Base-by-base conservation (phyloP, 2,797 vertebrate species). In the Arctocebus calabarensis region DNA sequence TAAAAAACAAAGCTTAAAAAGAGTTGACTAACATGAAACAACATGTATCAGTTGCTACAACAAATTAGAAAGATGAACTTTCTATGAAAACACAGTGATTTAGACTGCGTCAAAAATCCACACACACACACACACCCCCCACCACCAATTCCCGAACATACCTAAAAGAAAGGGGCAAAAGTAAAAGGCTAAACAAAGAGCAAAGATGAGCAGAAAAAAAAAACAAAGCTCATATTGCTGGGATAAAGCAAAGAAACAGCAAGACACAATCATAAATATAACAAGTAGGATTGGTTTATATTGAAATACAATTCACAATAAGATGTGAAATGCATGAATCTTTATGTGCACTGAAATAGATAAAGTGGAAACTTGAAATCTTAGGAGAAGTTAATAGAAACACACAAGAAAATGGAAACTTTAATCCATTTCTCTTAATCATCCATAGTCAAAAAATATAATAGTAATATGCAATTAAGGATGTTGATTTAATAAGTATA, bases 351-450 rank as follows among this genome's bases (percentile, higher is more conserved):
- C 23, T 83, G 87, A 70, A 43, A 87, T 27, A 86, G 43, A 52
- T 77, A 71, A 78, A 88, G 71, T 66, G 17, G 27, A 91, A 91
- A 88, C 78, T 83, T 84, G 17, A 74, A 88, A 91, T 88, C 59
- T 59, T n/a, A 74, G 34, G 62, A 87, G 66, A 90, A 86, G 74
- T 22, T 75, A 45, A 93, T 12, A 90, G 13, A 62, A 75, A 75
- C 43, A 75, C 29, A 89, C 25, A 70, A 59, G 45, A 52, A 90
- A 81, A 68, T 59, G 29, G 19, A 62, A 93, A 90, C 29, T 66
- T 71, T 13, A 75, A 75, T 88, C 40, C 32, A 88, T 57, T 74
- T 77, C 55, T 87, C 88, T 85, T 73, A 86, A 86, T 92, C 83
- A 86, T 57, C 81, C 57, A 45, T 7, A 61, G 22, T 74, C 40